Base-by-base conservation (phyloP, 2,888 invertebrate genomes). In the Heliconius erato region DNA sequence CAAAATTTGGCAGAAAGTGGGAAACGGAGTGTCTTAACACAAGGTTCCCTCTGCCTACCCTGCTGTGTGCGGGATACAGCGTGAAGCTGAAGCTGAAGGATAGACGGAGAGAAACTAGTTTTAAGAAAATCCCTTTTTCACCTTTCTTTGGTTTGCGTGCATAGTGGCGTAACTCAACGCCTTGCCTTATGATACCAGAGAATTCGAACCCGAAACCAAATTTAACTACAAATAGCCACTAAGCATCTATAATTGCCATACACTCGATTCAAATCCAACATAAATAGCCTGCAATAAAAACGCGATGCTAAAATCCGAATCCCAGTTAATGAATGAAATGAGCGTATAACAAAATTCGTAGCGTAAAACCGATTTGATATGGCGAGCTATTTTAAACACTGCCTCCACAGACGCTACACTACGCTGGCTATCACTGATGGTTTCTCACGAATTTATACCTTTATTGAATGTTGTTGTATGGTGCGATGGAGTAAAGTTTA, bases 251-350 rank as follows among this genome's bases (percentile, higher is more conserved):
- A 67, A 69, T 69, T n/a, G 6, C 12, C 23, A 40, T 5, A 71
- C 11, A 49, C 44, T 28, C 26, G 26, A 72, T 16, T 9, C 19
- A 72, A 6, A 40, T 72, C 26, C 44, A 72, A 72, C 44, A 63
- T 26, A 76, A 63, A 76, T 63, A 76, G 63, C 35, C 59, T 9
- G 40, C n/a, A 59, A 76, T 76, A 76, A 76, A 63, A 76, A 40
- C 26, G 35, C 40, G 59, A 76, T 40, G 76, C 59, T 76, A 35
- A 63, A 76, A 35, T 59, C 63, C 40, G 40, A 59, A 63, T 76
- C 63, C 16, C 63, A 63, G 76, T 76, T 76, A 76, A 76, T 76
- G 76, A 76, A 76, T 76, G 35, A 63, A 76, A 76, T 76, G 35
- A 76, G 76, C 76, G 76, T 76, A 1, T 76, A 76, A 40, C 59